Base-by-base conservation (phyloP, 2,888 invertebrate genomes). In the Eledona agricola region DNA sequence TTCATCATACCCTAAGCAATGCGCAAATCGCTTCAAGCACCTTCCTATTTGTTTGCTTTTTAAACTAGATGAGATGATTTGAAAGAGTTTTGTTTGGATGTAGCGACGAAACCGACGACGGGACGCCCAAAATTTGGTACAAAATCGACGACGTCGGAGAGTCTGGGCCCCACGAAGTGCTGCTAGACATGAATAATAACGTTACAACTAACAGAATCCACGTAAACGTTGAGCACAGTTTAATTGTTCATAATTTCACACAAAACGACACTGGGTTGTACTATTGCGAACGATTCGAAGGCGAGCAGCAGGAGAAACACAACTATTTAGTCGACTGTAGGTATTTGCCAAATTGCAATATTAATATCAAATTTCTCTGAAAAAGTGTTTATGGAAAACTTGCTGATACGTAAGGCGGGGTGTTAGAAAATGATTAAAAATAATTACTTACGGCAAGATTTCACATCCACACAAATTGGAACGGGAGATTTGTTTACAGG, bases 261-360 rank as follows among this genome's bases (percentile, higher is more conserved):
- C 16, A 34, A 0, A 52, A 67, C 2, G 82, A 83, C 60, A 65
- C 72, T 1, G 81, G 80, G 1, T 69, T 80, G 58, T 83, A 82
- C 67, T 77, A 74, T 42, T 83, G 82, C 52, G 73, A 76, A 52
- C 76, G 78, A 7, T 60, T 69, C n/a, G 73, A 76, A 49, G 67
- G 71, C 2, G 67, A 75, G 40, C 51, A 55, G 5, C 69, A 76
- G 25, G 73, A 78, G 19, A 78, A 78, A 65, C 79, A 72, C 54
- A 80, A 79, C 64, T 82, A 78, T 59, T 74, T 78, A 31, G 64
- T 82, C 7, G 81, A 81, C 64, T 69, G 80, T 77, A 66, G 74
- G 66, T 59, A 45, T 17, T 54, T 26, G 15, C 13, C 7, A 12
- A 3, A 25, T n/a, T 9, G 4, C 16, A 26, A 37, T 17, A 20